Evolutionary conservation across 1,140 invertebrate genomes (phyloP).

Genomic region (Frieseomelitta varia): DNA sequence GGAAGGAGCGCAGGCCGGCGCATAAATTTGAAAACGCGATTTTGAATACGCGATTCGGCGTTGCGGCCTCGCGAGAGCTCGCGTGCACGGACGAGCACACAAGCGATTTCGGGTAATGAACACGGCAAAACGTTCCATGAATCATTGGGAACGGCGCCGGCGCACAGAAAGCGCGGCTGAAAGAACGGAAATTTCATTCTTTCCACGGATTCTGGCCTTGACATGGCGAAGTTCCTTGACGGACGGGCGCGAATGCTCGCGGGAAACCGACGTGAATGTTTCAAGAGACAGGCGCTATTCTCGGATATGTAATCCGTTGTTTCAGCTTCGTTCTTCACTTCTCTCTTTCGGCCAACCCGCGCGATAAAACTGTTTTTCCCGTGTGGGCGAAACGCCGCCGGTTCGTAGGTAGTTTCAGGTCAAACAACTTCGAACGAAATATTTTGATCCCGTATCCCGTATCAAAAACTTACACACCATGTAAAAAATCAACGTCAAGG

Average conservation of each 20-base stretch:
- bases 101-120: conserved; percentile 8
- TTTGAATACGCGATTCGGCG: conserved; percentile 17
- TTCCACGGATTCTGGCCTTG: conserved; percentile 8
- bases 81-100: not conserved
- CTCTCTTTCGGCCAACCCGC: not conserved
- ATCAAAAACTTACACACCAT: too few relatives aligned
- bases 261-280: not conserved
- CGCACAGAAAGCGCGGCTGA: not conserved
- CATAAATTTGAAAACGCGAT: conserved; percentile 30
- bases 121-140: conserved; percentile 3
- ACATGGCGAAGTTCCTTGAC: not conserved
- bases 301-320: not conserved
- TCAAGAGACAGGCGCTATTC: not conserved
- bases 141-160: not conserved
- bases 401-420: not conserved
- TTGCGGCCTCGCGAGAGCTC: not conserved
- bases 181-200: not conserved
- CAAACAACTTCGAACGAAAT: conserved; percentile 19
- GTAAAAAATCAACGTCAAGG: too few relatives aligned
- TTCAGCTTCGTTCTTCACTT: not conserved
- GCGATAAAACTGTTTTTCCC: conserved; percentile 5
- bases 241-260: not conserved
- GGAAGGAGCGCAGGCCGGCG: conserved; percentile 1
- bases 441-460: not conserved
- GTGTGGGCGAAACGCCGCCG: not conserved